Evolutionary conservation across 2,797 vertebrate species (phyloP).

Genomic region (Semotilus atromaculatus): DNA sequence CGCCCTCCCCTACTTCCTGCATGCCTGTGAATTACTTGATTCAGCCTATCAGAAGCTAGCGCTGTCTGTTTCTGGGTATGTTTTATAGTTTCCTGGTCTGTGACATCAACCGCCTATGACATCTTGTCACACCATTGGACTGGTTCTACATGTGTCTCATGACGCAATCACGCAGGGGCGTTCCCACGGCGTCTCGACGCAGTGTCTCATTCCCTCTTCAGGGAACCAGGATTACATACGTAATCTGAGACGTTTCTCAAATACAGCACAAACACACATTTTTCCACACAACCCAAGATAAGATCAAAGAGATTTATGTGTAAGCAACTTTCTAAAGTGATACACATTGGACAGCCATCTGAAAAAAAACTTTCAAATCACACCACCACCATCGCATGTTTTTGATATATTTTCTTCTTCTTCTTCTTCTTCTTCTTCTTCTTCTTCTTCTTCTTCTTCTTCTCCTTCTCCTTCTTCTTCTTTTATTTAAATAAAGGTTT

Average conservation of each 20-base stretch:
- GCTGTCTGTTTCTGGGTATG: too few species aligned
- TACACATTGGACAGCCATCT: background rate
- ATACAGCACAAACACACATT: background rate
- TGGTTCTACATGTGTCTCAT: too few species aligned
- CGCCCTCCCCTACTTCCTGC: too few species aligned
- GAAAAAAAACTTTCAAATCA: background rate
- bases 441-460: background rate
- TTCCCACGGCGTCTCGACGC: too few species aligned
- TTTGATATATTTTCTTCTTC: background rate
- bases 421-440: background rate
- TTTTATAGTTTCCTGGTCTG: too few species aligned
- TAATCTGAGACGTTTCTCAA: background rate
- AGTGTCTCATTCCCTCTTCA: too few species aligned
- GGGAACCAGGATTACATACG: too few species aligned
- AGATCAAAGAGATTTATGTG: conserved; percentile 2
- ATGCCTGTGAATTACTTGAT: too few species aligned
- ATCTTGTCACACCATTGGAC: too few species aligned
- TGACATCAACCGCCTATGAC: too few species aligned
- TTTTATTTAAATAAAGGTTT: background rate
- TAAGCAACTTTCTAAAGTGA: background rate
- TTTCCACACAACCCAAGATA: background rate
- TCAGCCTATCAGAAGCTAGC: too few species aligned
- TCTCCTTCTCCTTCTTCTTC: background rate
- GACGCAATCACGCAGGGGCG: too few species aligned
- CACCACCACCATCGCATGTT: background rate